Evolutionary conservation across 2,113 vertebrate genomes (phyloP).

Genomic region (Bothrops jararaca): DNA sequence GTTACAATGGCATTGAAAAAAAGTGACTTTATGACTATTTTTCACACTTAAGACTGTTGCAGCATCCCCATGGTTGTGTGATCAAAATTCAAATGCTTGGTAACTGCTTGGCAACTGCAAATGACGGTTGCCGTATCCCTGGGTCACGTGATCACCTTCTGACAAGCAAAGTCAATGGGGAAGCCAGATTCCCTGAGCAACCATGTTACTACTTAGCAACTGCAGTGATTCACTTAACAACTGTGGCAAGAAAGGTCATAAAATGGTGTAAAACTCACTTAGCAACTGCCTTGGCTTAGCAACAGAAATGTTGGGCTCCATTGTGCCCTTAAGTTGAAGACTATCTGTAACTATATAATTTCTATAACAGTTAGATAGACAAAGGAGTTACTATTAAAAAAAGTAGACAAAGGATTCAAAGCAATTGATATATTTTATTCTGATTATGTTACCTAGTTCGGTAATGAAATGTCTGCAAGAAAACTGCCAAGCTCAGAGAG

Average conservation of each 20-base stretch:
- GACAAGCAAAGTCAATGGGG: background rate
- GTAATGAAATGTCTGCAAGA: background rate
- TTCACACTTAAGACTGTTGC: background rate
- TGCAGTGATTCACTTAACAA: background rate
- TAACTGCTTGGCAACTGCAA: background rate
- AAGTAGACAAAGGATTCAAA: background rate
- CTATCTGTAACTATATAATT: background rate
- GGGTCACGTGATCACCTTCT: background rate
- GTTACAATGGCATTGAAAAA: background rate
- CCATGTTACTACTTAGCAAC: background rate
- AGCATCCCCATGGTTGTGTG: background rate
- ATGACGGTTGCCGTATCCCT: background rate
- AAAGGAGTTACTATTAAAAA: background rate
- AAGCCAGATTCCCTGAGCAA: background rate
- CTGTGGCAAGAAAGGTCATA: background rate
- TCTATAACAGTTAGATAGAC: background rate
- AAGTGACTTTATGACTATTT: background rate
- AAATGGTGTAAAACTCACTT: background rate
- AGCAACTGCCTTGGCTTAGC: background rate
- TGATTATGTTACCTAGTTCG: background rate
- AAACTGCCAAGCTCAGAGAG: background rate
- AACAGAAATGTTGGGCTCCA: background rate
- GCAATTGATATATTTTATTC: background rate
- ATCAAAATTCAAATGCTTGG: background rate
- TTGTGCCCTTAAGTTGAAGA: background rate